Percentiles rank a stretch among this genome's conserved stretches.
These are phyloP conservation scores for Sebastolobus alascanus DNA, from an alignment of 2,797 vertebrate genomes.

Conservation along the genomic window DNA sequence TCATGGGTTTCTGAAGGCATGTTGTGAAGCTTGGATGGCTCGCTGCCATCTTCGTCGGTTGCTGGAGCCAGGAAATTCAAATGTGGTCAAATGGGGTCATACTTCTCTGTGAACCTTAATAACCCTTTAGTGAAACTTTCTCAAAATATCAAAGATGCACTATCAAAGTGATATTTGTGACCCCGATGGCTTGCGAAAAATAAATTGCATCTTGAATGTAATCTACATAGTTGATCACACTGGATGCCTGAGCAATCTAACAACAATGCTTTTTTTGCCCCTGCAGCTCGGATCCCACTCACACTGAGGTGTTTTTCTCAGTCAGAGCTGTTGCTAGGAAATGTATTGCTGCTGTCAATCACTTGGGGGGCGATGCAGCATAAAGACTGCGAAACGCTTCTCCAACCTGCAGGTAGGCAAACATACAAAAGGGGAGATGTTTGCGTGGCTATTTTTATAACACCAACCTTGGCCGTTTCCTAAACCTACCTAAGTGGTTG, in stretches of 20 bases:
- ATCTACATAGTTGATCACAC: not conserved
- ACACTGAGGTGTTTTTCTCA: not conserved
- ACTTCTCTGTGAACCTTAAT: not conserved
- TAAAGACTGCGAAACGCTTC: not conserved
- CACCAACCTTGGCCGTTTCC: too few species aligned
- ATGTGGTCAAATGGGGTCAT: constrained; percentile 1
- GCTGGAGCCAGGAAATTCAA: constrained; percentile 1
- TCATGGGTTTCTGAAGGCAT: constrained; percentile 13
- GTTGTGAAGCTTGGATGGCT: constrained; percentile 5
- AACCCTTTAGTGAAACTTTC: not conserved
- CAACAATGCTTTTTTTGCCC: not conserved
- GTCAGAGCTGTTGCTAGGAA: not conserved
- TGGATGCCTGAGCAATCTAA: not conserved
- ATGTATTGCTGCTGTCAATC: constrained; percentile 19
- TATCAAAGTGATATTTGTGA: not conserved
- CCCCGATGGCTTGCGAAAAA: not conserved
- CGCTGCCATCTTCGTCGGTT: not conserved
- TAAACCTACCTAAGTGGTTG: too few species aligned
- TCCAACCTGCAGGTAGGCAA: not conserved
- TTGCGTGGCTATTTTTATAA: not conserved
- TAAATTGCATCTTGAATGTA: not conserved
- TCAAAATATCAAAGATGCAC: not conserved
- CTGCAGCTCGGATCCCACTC: not conserved
- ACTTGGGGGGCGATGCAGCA: not conserved
- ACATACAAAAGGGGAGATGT: not conserved